phyloP scores from a whole-genome alignment of 2,797 vertebrate genomes.

The Poeciliopsis infans region DNA sequence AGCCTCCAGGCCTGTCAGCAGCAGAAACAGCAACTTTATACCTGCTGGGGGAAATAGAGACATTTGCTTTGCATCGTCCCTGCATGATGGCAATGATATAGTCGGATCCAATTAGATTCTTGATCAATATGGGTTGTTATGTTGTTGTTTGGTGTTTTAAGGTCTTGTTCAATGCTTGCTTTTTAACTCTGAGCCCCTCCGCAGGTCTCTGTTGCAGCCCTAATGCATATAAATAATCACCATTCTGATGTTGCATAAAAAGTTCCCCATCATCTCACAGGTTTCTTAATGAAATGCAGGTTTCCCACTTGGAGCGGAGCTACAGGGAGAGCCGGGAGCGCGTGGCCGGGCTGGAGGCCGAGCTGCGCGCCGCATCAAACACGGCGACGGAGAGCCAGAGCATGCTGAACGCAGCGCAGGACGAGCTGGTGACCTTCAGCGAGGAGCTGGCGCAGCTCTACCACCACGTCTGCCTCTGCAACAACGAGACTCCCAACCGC shows the following conservation, averaged over 20 bases:
- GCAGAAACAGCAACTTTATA: no score
- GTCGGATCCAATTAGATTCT: no score
- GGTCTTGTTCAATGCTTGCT: no score
- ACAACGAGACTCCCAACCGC: slow-evolving; percentile 97
- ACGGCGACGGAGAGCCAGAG: slow-evolving; percentile 90
- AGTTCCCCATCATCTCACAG: not conserved
- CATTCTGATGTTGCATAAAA: not conserved
- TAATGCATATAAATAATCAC: not conserved
- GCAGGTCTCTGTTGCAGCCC: no score
- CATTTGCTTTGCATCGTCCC: no score
- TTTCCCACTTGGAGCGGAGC: slow-evolving; percentile 85
- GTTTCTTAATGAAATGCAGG: slow-evolving; percentile 65
- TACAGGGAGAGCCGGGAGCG: slow-evolving; percentile 87
- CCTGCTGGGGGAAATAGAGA: no score
- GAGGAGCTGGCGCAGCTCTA: slow-evolving; percentile 98
- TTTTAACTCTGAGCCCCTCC: no score
- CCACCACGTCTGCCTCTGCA: slow-evolving; percentile 97
- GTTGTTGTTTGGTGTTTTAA: no score
- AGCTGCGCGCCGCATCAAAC: slow-evolving; percentile 84
- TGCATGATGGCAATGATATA: no score
- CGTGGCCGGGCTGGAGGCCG: slow-evolving; percentile 87
- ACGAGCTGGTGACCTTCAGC: slow-evolving; percentile 96
- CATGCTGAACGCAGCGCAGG: slow-evolving; percentile 93
- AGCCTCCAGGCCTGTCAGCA: no score
- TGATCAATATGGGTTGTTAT: no score